phyloP scores from a whole-genome alignment of 2,113 vertebrate species.

The Empidonax alnorum region DNA sequence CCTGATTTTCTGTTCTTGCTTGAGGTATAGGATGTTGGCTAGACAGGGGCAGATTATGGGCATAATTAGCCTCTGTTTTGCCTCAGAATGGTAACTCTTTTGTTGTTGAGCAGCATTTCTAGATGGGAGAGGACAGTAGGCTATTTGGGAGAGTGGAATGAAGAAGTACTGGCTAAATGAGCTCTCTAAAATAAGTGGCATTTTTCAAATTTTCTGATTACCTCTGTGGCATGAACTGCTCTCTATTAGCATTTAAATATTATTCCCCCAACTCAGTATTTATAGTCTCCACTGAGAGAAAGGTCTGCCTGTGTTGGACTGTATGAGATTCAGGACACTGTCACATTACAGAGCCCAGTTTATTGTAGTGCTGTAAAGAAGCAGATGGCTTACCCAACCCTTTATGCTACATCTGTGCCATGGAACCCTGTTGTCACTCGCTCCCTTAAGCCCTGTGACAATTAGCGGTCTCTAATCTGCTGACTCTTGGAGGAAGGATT shows the following conservation, averaged over 20 bases:
- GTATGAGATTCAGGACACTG: background rate
- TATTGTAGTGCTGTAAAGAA: background rate
- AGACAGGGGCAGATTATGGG: background rate
- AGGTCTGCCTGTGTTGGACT: background rate
- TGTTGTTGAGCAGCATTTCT: background rate
- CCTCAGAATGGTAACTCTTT: background rate
- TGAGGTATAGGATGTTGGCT: background rate
- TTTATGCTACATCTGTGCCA: background rate
- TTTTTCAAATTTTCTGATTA: background rate
- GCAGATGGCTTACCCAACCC: background rate
- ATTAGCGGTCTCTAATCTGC: constrained; percentile 8
- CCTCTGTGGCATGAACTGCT: background rate
- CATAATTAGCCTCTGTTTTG: background rate
- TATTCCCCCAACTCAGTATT: background rate
- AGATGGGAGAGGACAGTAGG: background rate
- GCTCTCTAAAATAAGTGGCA: background rate
- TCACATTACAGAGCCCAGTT: background rate
- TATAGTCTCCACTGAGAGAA: background rate
- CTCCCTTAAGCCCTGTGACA: constrained; percentile 11
- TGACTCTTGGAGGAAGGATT: constrained; percentile 10
- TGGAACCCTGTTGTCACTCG: background rate
- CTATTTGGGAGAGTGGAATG: background rate
- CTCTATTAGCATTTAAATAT: background rate
- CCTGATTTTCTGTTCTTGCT: background rate
- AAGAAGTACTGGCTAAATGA: background rate